Percentiles rank a stretch among this genome's conserved stretches.
Conservation (phyloP, 2,888 invertebrate species). For the Blastobasis lacticolella region DNA sequence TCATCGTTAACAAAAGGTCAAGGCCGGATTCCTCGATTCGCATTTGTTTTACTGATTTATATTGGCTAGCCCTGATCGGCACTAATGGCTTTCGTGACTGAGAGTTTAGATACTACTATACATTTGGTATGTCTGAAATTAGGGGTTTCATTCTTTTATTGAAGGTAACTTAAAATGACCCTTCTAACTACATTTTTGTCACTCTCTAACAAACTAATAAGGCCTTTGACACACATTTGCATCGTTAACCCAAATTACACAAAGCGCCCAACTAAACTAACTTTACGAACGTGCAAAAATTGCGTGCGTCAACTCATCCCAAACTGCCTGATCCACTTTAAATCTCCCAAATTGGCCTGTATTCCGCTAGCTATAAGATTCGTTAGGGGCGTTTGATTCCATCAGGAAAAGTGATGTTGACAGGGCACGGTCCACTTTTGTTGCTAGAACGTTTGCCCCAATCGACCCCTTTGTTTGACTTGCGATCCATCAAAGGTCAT, state of each 20-base stretch:
- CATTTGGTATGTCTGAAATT: no score
- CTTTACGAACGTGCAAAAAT: neutral
- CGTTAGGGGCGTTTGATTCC: neutral
- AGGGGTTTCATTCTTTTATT: no score
- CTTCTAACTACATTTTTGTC: no score
- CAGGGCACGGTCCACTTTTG: slow-evolving; percentile 29
- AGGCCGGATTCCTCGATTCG: slow-evolving; percentile 3
- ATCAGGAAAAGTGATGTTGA: slow-evolving; percentile 22
- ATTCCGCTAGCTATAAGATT: slow-evolving; percentile 1
- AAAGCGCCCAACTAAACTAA: slow-evolving; percentile 2
- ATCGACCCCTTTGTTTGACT: slow-evolving; percentile 25
- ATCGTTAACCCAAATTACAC: neutral
- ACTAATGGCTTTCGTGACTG: no score
- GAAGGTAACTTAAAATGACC: no score
- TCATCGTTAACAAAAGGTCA: neutral
- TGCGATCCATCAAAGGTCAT: slow-evolving; percentile 19
- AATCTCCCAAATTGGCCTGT: neutral
- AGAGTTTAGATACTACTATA: no score
- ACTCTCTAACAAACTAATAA: no score
- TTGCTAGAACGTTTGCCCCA: slow-evolving; percentile 28
- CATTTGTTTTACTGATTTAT: neutral
- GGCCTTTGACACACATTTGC: neutral
- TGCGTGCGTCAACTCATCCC: slow-evolving; percentile 3
- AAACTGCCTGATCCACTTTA: neutral
- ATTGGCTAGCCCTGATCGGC: no score